A percentile compares a stretch with the other conserved stretches of the same genome.
These are phyloP conservation scores for Caenorhabditis panamensis DNA, from an alignment of 2,888 invertebrate species.

Conservation along the genomic window DNA sequence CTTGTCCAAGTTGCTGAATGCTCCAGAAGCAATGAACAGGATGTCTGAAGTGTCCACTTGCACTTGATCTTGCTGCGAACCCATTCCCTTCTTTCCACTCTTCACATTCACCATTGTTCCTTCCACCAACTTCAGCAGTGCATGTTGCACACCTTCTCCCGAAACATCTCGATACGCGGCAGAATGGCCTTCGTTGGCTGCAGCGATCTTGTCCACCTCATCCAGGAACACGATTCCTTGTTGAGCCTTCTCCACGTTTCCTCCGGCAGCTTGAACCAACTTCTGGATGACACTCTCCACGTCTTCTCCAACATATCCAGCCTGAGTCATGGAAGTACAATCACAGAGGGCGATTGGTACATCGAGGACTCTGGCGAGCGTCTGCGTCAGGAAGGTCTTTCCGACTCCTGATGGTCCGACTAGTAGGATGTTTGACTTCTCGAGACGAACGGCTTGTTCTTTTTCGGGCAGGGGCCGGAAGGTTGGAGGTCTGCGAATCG, in stretches of 20 bases:
- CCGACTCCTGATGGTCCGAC: conserved; percentile 95
- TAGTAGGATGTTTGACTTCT: conserved; percentile 95
- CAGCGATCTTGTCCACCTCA: conserved; percentile 94
- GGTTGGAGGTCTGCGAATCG: conserved; percentile 56
- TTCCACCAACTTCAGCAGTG: conserved; percentile 89
- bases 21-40: conserved; percentile 97
- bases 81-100: conserved; percentile 75
- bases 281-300: conserved; percentile 87
- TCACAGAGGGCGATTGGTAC: conserved; percentile 87
- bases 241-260: conserved; percentile 96
- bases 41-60: conserved; percentile 98
- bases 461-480: conserved; percentile 72
- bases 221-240: conserved; percentile 98
- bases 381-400: conserved; percentile 96
- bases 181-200: conserved; percentile 92
- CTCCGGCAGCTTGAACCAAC: conserved; percentile 94
- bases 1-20: conserved; percentile 96
- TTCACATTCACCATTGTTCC: conserved; percentile 95
- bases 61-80: conserved; percentile 76
- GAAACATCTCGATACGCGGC: conserved; percentile 89
- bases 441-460: conserved; percentile 85
- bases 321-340: conserved; percentile 80
- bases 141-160: conserved; percentile 98
- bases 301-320: conserved; percentile 91
- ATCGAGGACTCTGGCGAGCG: conserved; percentile 93